Evolutionary conservation across 2,888 invertebrate species (phyloP).

Genomic region (Loripinus fragilis): DNA sequence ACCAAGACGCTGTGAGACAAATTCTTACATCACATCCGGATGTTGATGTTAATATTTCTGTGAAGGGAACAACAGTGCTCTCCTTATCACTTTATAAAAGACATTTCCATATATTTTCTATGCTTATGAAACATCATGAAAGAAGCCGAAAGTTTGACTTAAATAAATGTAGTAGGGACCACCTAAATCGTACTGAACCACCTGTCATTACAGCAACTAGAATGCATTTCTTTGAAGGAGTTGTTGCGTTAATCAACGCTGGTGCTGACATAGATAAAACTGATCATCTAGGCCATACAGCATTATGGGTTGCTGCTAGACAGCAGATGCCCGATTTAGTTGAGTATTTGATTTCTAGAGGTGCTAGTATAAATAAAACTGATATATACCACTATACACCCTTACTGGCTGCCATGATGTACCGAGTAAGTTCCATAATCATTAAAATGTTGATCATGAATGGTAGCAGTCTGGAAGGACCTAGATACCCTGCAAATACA

Average conservation of each 20-base stretch:
- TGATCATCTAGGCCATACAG: slow-evolving; percentile 77
- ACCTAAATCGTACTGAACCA: slow-evolving; percentile 80
- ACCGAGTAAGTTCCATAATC: slow-evolving; percentile 76
- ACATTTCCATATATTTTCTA: slow-evolving; percentile 76
- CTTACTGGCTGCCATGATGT: slow-evolving; percentile 75
- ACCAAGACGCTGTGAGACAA: slow-evolving; percentile 71
- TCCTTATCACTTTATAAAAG: slow-evolving; percentile 81
- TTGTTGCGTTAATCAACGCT: slow-evolving; percentile 74
- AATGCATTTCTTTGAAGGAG: slow-evolving; percentile 80
- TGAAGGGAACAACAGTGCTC: slow-evolving; percentile 81
- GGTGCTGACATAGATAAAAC: slow-evolving; percentile 80
- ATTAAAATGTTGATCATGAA: slow-evolving; percentile 74
- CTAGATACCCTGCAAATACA: slow-evolving; percentile 66
- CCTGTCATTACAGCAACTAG: slow-evolving; percentile 83
- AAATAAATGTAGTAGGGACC: slow-evolving; percentile 81
- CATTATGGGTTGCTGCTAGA: slow-evolving; percentile 75
- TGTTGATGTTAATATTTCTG: slow-evolving; percentile 78
- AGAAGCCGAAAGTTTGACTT: slow-evolving; percentile 74
- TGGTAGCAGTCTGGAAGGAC: slow-evolving; percentile 74
- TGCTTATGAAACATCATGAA: slow-evolving; percentile 80
- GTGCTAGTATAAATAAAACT: slow-evolving; percentile 79
- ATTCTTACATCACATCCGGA: slow-evolving; percentile 75
- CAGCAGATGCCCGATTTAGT: slow-evolving; percentile 76
- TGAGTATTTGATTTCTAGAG: slow-evolving; percentile 75
- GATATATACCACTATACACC: slow-evolving; percentile 81